Base-by-base conservation (phyloP, 2,113 vertebrate genomes). In the Lophius piscatorius region DNA sequence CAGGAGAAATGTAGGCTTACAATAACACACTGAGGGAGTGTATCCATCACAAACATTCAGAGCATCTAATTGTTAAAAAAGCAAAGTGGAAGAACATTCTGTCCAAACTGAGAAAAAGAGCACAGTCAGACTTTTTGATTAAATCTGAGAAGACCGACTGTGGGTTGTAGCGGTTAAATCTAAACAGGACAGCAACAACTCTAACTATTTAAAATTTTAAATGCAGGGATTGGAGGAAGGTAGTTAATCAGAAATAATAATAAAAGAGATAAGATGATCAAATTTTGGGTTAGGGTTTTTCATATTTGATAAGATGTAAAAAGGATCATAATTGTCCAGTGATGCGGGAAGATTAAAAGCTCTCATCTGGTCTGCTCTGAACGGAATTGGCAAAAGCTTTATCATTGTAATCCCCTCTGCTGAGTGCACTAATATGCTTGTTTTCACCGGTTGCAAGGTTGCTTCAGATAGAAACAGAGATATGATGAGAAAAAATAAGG, bases 401-500 rank as follows among this genome's bases (percentile, higher is more conserved):
- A 62, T 68, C 69, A 48, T n/a, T 22, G 14, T 86, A 81, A 88
- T 86, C 82, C 69, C 67, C 56, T 36, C 44, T 56, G 59, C 42
- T 58, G 69, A 83, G 58, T 62, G 63, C 82, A 69, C 59, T 82
- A 77, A 82, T 76, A 77, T 67, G 63, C 84, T 66, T 73, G 55
- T 81, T 80, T 70, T 58, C 50, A 55, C 58, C 2, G 0, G 28
- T 65, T 56, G 50, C 50, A 46, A 57, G 33, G 14, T 70, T 69
- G 41, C 60, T 42, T 63, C 60, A 12, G 18, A 73, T 17, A 54
- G 59, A 24, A 44, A 14, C 11, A 39, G 24, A 47, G 4, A 49
- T 56, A 16, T 18, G 14, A 59, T 26, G 33, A 18, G 42, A 49
- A 34, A 9, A 12, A 5, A 0, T 3, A 38, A 24, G 9, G 39